Percentiles rank a stretch among this genome's conserved stretches.
Evolutionary conservation across 2,888 invertebrate genomes (phyloP).

Genomic region (Dugesia japonica): DNA sequence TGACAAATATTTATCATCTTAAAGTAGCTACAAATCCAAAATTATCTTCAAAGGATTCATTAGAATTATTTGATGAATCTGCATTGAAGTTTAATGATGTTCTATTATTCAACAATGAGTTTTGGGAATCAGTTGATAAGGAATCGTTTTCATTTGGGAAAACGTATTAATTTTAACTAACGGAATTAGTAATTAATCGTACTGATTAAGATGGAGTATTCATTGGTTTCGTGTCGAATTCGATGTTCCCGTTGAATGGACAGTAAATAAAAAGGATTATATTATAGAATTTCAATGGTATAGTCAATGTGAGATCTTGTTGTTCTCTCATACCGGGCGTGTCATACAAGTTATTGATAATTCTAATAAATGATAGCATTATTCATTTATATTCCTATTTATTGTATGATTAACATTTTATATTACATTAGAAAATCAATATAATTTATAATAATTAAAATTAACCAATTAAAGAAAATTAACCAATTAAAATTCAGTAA

Average conservation of each 20-base stretch:
- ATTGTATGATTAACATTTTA: too few species aligned
- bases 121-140: background rate
- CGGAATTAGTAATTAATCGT: background rate
- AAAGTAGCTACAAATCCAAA: background rate
- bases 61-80: background rate
- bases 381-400: too few species aligned
- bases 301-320: background rate
- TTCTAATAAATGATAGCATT: too few species aligned
- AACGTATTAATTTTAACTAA: background rate
- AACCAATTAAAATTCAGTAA: too few species aligned
- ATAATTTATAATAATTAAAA: too few species aligned
- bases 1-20: background rate
- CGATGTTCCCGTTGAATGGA: background rate
- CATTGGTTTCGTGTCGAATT: background rate
- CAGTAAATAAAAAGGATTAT: background rate
- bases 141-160: background rate
- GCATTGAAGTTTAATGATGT: background rate
- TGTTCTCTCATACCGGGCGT: background rate
- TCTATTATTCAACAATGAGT: background rate
- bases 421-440: too few species aligned
- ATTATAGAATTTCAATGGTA: background rate
- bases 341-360: background rate
- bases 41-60: background rate
- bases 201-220: background rate
- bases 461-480: too few species aligned